Conservation (phyloP, 2,797 vertebrate species). For the Microtus obscurus region DNA sequence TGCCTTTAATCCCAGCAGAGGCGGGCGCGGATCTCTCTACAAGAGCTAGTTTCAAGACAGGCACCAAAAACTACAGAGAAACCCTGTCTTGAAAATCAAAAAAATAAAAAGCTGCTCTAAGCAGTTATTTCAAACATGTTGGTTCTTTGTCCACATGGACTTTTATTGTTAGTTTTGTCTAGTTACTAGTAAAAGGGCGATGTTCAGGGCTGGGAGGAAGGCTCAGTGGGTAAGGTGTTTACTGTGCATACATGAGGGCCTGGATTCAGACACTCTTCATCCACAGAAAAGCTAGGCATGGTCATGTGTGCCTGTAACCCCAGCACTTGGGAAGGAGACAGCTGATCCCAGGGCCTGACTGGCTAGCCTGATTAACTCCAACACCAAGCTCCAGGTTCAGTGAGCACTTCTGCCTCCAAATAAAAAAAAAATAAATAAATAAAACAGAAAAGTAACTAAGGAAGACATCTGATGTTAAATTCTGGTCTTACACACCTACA, state of each 20-base stretch:
- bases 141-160: constrained; percentile 16
- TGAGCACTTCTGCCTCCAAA: not conserved
- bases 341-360: not conserved
- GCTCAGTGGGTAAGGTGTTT: not conserved
- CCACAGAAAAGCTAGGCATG: not conserved
- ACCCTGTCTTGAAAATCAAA: not conserved
- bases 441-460: not conserved
- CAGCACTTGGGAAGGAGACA: not conserved
- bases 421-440: not conserved
- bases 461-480: not conserved
- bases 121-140: constrained; percentile 32
- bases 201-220: not conserved
- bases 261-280: not conserved
- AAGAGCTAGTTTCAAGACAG: no score
- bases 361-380: not conserved
- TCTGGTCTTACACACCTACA: not conserved
- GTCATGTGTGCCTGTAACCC: not conserved
- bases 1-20: no score
- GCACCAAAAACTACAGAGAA: no score
- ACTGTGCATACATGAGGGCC: not conserved
- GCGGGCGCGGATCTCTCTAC: no score
- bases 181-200: constrained; percentile 33
- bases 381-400: not conserved
- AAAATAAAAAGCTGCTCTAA: not conserved
- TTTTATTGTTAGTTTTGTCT: not conserved